These are phyloP conservation scores for Ispidina picta DNA, from an alignment of 2,797 vertebrate species.

Conservation along the genomic window DNA sequence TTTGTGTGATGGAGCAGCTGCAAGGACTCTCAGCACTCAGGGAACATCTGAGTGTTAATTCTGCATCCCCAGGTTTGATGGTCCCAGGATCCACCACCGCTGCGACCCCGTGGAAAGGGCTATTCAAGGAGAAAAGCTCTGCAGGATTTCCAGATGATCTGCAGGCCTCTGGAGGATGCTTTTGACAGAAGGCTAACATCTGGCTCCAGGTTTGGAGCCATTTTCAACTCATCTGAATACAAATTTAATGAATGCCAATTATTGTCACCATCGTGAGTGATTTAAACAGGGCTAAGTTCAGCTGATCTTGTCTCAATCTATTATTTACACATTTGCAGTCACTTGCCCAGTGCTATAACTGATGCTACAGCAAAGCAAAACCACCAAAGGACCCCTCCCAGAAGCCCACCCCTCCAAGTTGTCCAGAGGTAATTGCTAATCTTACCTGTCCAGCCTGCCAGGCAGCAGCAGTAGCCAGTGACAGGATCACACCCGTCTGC, in stretches of 20 bases:
- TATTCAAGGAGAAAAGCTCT: constrained; percentile 45
- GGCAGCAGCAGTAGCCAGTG: constrained; percentile 93
- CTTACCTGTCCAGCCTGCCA: constrained; percentile 96
- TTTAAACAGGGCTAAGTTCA: not conserved
- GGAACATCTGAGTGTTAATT: not conserved
- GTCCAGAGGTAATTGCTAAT: not conserved
- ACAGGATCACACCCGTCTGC: constrained; percentile 91
- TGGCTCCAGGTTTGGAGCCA: constrained; percentile 50
- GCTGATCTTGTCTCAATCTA: constrained; percentile 9
- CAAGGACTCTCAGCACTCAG: not conserved
- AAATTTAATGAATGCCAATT: constrained; percentile 64
- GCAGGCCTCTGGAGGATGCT: constrained; percentile 17
- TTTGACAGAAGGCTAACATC: constrained; percentile 45
- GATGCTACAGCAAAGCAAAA: not conserved
- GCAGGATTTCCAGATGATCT: constrained; percentile 38
- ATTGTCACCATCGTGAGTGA: constrained; percentile 1
- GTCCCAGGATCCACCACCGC: not conserved
- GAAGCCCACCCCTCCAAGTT: accelerated
- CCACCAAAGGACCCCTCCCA: not conserved
- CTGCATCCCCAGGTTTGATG: not conserved
- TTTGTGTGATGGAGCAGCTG: not conserved
- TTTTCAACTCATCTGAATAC: constrained; percentile 49
- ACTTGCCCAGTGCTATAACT: not conserved
- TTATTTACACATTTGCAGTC: constrained; percentile 13
- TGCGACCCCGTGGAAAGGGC: not conserved